Evolutionary conservation across 2,113 vertebrate genomes (phyloP), one percentile per base, ranked within the genome.

Genomic region (Amazona guildingii): DNA sequence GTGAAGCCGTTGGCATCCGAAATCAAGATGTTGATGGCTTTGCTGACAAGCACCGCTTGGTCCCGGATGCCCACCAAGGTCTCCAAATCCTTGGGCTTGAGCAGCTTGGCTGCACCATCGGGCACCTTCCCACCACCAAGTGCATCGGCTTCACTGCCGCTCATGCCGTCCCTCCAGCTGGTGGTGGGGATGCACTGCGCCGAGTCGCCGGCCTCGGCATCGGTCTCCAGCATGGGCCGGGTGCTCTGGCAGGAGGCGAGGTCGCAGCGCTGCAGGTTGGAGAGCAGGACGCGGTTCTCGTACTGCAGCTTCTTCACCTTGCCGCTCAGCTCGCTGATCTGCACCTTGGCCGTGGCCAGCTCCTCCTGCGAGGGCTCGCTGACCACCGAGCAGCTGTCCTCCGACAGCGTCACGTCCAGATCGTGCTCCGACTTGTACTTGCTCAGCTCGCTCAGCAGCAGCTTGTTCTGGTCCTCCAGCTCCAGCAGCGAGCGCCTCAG

Each of bases 271-370:
- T 99, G 99, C 29, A 99, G 98, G 97, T 99, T 99, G 97, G 99
- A 99, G 51, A 99, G 98, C 20, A 99, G 98, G 81, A 99, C 99
- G 0, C 99, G 98, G 96, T 99, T 99, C 98, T 99, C 99, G 0
- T 99, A 99, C 97, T 99, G 99, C n/a, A 99, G 98, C 97, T 99
- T 99, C 98, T 99, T 99, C 87, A 99, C 98, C 95, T 99, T 99
- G 74, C 99, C 99, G 0, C 98, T 99, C 90, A 99, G 98, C 94
- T 99, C 99, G 3, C 98, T 98, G 62, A 99, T 99, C 98, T 99
- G 99, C 91, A 99, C 98, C 88, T 98, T 98, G 33, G 99, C 99
- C 0, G 98, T 95, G 17, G 98, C 97, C 86, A 99, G 98, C 96
- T 99, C 99, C 97, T 99, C 99, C 97, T 99, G 98, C 17, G 98